Conservation (phyloP, 1,140 invertebrate species). For the Drosophila simulans region DNA sequence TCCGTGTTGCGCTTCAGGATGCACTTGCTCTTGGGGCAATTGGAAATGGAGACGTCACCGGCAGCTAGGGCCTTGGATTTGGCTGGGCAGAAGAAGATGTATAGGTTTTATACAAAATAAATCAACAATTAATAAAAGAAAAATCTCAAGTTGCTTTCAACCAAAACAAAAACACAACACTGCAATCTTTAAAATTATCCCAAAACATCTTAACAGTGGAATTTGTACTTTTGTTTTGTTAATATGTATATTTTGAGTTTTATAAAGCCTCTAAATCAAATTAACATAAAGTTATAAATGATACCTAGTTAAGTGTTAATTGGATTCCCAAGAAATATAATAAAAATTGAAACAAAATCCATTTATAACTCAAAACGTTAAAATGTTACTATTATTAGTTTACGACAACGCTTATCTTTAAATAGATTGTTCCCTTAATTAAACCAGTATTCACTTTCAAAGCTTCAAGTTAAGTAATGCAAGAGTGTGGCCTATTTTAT, state of each 20-base stretch:
- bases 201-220: too few species aligned
- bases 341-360: too few species aligned
- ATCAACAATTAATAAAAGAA: too few species aligned
- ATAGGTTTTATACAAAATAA: too few species aligned
- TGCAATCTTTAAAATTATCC: background rate
- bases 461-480: background rate
- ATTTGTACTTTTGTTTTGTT: too few species aligned
- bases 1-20: constrained; percentile 87
- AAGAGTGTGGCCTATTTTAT: background rate
- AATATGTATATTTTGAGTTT: too few species aligned
- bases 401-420: background rate
- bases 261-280: too few species aligned
- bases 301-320: too few species aligned
- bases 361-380: too few species aligned
- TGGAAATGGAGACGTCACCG: constrained; percentile 85
- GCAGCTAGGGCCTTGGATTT: constrained; percentile 62
- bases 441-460: background rate
- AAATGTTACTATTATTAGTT: background rate
- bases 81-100: constrained; percentile 27
- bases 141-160: background rate
- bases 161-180: background rate
- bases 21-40: constrained; percentile 88
- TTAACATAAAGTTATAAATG: too few species aligned
- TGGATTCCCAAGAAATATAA: too few species aligned
- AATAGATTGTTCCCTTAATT: background rate